A percentile compares a stretch with the other conserved stretches of the same genome.
These are phyloP conservation scores for Campylorhamphus procurvoides DNA, from an alignment of 2,113 vertebrate genomes.

Conservation along the genomic window DNA sequence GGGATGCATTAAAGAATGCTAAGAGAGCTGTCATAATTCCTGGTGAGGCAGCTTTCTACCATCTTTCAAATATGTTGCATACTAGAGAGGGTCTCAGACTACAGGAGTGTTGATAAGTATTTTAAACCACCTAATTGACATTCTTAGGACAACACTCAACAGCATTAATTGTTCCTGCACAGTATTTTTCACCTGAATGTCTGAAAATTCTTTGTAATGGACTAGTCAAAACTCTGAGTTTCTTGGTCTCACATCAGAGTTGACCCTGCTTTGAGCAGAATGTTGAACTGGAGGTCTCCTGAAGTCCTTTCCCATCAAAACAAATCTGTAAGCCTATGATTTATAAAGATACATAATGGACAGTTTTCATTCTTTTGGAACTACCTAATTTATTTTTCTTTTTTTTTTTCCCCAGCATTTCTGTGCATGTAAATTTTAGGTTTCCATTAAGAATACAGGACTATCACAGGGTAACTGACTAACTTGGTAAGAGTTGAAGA, in stretches of 20 bases:
- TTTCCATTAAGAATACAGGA: neutral
- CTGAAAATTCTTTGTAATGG: neutral
- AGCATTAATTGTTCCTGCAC: neutral
- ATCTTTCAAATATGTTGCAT: neutral
- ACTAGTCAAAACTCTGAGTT: neutral
- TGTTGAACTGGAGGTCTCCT: neutral
- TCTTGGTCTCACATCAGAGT: neutral
- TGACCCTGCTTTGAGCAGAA: neutral
- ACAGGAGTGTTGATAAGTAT: neutral
- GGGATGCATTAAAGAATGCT: neutral
- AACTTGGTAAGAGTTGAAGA: neutral
- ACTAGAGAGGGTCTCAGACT: neutral
- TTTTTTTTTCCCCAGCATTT: neutral
- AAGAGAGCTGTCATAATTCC: neutral
- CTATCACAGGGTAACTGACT: neutral
- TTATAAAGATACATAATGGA: neutral
- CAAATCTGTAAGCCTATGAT: neutral
- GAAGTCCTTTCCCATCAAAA: neutral
- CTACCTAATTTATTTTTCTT: fast-evolving
- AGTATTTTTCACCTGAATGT: neutral
- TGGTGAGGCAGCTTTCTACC: neutral
- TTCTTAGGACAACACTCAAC: neutral
- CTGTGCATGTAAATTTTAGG: neutral
- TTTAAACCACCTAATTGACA: neutral
- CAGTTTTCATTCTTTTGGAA: neutral